Base-by-base conservation (phyloP, 1,140 invertebrate species). In the Tetragonula clypearis region DNA sequence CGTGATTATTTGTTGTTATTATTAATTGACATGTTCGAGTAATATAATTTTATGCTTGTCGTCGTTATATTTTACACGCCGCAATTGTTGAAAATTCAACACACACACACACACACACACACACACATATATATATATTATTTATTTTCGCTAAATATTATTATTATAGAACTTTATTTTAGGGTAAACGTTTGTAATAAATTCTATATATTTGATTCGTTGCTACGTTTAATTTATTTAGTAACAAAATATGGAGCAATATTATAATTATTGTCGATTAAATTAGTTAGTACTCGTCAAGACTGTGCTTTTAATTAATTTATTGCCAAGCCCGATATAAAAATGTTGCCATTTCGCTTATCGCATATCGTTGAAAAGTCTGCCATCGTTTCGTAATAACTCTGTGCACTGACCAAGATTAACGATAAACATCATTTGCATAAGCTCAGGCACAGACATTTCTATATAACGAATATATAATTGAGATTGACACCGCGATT, bases 141-240 rank as follows among this genome's bases (percentile, higher is more conserved):
- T 77, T 84, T 79, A 80, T 80, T 78, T 56, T 78, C 12, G 65
- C 35, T 81, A 35, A 81, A 81, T 74, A 74, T 62, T 60, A 72
- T 73, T 49, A 60, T 60, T 62, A 76, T 49, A 35, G 21, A 49
- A 30, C 35, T 58, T 73, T 19, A 35, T 53, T 81, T 65, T 81
- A 72, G 49, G 55, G 26, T 62, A 65, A 26, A 41, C 30, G 49
- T 55, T 72, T 19, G 56, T 74, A 65, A 74, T 49, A 65, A 81
- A 81, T 62, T 65, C 14, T 74, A 58, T 55, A 30, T 12, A 35
- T 6, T 23, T 26, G 30, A 21, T 26, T 74, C 79, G 69, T 81
- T 74, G n/a, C n/a, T 65, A 15, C 9, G 49, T 19, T 81, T 75
- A 75, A 82, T 6, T 82, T 82, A 82, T 66, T 82, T 65, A 66